Conservation (phyloP, 2,797 vertebrate species). For the Sciurus vulgaris region DNA sequence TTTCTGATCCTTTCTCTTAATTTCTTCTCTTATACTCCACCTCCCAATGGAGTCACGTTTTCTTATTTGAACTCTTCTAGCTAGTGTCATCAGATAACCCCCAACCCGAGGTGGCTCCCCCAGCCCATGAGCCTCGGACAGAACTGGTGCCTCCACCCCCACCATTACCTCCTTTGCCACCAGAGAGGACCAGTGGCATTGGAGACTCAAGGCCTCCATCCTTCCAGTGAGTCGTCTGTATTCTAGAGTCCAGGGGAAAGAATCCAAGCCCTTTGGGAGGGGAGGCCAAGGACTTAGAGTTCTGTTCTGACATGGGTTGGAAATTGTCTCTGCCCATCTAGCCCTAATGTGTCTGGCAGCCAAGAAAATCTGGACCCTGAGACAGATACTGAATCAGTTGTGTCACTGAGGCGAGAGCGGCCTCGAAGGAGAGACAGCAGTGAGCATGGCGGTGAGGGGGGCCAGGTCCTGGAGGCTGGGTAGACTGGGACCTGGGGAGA, state of each 20-base stretch:
- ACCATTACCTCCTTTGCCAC: constrained; percentile 92
- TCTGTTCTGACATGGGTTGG: neutral
- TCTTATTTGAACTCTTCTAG: constrained; percentile 84
- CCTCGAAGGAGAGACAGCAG: constrained; percentile 92
- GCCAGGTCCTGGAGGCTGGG: neutral
- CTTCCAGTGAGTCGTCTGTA: constrained; percentile 92
- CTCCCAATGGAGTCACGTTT: neutral
- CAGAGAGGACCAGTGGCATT: constrained; percentile 94
- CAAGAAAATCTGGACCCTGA: constrained; percentile 94
- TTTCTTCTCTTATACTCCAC: neutral
- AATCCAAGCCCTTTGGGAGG: neutral
- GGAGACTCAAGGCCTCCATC: constrained; percentile 96
- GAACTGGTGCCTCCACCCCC: constrained; percentile 93
- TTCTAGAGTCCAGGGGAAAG: constrained; percentile 1
- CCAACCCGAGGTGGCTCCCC: constrained; percentile 85
- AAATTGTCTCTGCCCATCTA: constrained; percentile 75
- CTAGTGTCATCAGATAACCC: constrained; percentile 93
- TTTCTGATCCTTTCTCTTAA: neutral
- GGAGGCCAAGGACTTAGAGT: neutral
- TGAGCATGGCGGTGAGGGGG: constrained; percentile 91
- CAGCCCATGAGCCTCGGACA: constrained; percentile 87
- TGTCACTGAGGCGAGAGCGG: constrained; percentile 93
- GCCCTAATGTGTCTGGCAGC: constrained; percentile 93
- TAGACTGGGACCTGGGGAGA: neutral
- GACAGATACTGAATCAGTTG: constrained; percentile 95